These are phyloP conservation scores for Periophthalmus modestus DNA, from an alignment of 2,113 vertebrate genomes.

Conservation along the genomic window DNA sequence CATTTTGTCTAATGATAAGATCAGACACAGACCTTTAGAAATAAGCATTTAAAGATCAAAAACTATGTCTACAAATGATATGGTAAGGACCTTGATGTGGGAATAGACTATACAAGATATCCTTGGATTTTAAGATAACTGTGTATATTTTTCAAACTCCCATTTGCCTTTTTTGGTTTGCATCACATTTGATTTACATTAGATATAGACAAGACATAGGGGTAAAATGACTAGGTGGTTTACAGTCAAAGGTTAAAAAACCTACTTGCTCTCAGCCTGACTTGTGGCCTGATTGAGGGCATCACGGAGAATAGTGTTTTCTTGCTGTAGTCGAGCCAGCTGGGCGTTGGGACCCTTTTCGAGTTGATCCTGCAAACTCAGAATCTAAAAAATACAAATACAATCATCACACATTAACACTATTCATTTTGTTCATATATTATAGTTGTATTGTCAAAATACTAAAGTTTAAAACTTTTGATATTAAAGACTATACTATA, in stretches of 20 bases:
- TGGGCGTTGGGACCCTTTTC: conserved; percentile 92
- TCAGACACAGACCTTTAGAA: neutral
- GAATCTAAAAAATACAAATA: conserved; percentile 75
- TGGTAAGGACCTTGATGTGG: neutral
- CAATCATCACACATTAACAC: neutral
- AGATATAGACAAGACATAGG: neutral
- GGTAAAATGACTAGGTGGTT: neutral
- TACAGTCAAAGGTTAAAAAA: neutral
- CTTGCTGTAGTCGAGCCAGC: conserved; percentile 89
- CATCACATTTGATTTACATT: neutral
- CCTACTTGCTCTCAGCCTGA: conserved; percentile 95
- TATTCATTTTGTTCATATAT: neutral
- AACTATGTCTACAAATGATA: neutral
- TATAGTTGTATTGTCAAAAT: too few relatives aligned
- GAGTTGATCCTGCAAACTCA: conserved; percentile 89
- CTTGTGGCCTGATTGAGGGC: conserved; percentile 95
- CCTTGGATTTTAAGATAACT: neutral
- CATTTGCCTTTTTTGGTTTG: neutral
- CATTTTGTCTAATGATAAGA: conserved; percentile 83
- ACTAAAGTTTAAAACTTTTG: too few relatives aligned
- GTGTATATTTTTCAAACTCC: neutral
- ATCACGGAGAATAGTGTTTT: conserved; percentile 93
- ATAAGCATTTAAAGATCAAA: conserved; percentile 13
- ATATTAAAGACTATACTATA: too few relatives aligned
- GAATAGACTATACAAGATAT: neutral